phyloP scores from a whole-genome alignment of 2,888 invertebrate genomes.

The Drosophila algonquin region DNA sequence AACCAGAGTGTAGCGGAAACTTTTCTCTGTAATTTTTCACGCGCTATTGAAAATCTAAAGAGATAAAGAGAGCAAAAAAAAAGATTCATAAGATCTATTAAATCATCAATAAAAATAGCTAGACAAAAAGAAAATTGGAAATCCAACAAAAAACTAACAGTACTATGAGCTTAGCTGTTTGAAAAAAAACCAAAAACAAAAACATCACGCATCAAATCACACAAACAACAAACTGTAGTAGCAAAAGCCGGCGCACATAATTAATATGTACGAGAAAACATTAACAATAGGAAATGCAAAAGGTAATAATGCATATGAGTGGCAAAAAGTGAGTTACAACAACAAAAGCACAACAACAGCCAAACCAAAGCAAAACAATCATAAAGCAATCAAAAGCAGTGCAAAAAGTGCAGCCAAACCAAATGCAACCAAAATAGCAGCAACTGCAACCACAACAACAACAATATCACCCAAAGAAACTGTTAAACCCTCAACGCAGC shows the following conservation, averaged over 20 bases:
- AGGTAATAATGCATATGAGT: slow-evolving; percentile 78
- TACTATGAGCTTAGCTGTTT: slow-evolving; percentile 71
- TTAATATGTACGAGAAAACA: slow-evolving; percentile 78
- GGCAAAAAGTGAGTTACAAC: slow-evolving; percentile 79
- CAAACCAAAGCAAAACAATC: slow-evolving; percentile 45
- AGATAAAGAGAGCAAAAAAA: slow-evolving; percentile 23
- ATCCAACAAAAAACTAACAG: slow-evolving; percentile 51
- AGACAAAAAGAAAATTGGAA: slow-evolving; percentile 18
- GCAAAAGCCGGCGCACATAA: slow-evolving; percentile 45
- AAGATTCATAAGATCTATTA: slow-evolving; percentile 52
- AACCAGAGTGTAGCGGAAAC: slow-evolving; percentile 7
- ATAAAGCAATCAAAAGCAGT: slow-evolving; percentile 32
- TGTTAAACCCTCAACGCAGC: slow-evolving; percentile 47
- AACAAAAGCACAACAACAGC: slow-evolving; percentile 51
- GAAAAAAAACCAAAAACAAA: slow-evolving; percentile 38
- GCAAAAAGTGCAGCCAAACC: slow-evolving; percentile 36
- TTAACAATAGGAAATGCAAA: slow-evolving; percentile 71
- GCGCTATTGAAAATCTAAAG: slow-evolving; percentile 59
- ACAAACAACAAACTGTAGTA: slow-evolving; percentile 35
- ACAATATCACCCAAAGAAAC: slow-evolving; percentile 27
- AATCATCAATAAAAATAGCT: slow-evolving; percentile 75
- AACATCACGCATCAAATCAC: slow-evolving; percentile 52
- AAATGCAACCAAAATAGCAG: slow-evolving; percentile 35
- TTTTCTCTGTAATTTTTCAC: slow-evolving; percentile 61
- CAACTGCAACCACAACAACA: slow-evolving; percentile 20